Percentiles rank a stretch among this genome's conserved stretches.
These are phyloP conservation scores for Drosophila nigricruria DNA, from an alignment of 2,888 invertebrate genomes.

Conservation along the genomic window DNA sequence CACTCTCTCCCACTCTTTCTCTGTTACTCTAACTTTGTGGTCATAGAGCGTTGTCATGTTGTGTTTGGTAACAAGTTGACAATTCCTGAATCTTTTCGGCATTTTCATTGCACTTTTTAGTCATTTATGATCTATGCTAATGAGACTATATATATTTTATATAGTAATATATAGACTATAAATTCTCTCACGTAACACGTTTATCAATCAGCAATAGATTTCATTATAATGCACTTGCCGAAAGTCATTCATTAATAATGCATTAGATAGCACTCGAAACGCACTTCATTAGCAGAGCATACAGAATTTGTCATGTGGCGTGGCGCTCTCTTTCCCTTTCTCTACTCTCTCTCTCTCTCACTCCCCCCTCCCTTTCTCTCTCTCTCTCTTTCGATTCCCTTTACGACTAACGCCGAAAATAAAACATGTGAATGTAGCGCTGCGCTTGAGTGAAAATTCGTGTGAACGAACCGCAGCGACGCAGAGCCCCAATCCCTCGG, in stretches of 20 bases:
- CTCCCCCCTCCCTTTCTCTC: background rate
- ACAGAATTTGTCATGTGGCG: conserved; percentile 3
- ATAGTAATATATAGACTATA: background rate
- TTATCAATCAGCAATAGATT: background rate
- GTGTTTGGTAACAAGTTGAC: background rate
- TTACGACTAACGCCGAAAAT: conserved; percentile 51
- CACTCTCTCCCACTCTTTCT: background rate
- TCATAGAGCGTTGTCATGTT: background rate
- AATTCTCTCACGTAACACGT: no score
- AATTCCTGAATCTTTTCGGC: background rate
- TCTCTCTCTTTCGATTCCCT: background rate
- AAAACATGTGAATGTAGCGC: conserved; percentile 64
- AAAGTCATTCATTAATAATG: background rate
- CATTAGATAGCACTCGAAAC: background rate
- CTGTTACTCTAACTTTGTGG: background rate
- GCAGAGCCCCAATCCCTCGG: conserved; percentile 22
- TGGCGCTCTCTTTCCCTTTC: background rate
- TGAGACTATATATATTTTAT: no score
- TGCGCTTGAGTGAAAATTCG: conserved; percentile 66
- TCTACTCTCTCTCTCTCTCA: background rate
- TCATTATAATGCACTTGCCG: background rate
- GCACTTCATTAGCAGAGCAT: conserved; percentile 22
- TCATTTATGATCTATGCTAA: background rate
- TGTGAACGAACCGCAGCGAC: conserved; percentile 68
- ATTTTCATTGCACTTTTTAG: background rate